Percentiles rank a stretch among this genome's conserved stretches.
Evolutionary conservation across 2,888 invertebrate species (phyloP).

Genomic region (Biston betularia): DNA sequence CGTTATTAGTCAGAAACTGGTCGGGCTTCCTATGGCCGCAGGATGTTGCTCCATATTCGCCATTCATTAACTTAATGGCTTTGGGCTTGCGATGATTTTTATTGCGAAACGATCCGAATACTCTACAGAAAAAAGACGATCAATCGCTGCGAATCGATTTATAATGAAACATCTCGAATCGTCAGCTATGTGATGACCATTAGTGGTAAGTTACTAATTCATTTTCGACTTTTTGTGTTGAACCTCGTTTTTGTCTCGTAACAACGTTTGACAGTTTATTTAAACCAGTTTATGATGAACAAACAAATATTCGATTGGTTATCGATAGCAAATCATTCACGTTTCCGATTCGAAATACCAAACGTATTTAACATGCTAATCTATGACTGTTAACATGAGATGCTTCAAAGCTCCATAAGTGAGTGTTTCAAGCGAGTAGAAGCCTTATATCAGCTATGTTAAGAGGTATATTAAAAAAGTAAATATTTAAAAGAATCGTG

Average conservation of each 20-base stretch:
- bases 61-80: conserved; percentile 78
- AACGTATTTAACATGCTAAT: conserved; percentile 77
- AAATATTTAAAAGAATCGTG: conserved; percentile 68
- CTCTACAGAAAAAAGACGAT: conserved; percentile 34
- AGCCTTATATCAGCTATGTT: conserved; percentile 46
- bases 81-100: conserved; percentile 64
- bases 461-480: conserved; percentile 53
- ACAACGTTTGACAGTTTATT: conserved; percentile 9
- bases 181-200: conserved; percentile 22
- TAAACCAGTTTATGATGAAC: conserved; percentile 28
- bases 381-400: conserved; percentile 78
- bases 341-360: conserved; percentile 59
- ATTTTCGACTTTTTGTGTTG: conserved; percentile 20
- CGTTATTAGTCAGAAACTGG: conserved; percentile 78
- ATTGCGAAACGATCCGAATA: conserved; percentile 62
- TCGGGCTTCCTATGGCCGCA: conserved; percentile 75
- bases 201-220: conserved; percentile 19
- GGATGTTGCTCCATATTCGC: conserved; percentile 83
- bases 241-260: conserved; percentile 22
- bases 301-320: conserved; percentile 35
- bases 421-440: conserved; percentile 34
- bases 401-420: conserved; percentile 65
- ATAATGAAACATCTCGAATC: conserved; percentile 46
- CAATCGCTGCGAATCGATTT: conserved; percentile 41
- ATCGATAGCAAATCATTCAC: conserved; percentile 51